Percentiles rank a stretch among this genome's conserved stretches.
Conservation (phyloP, 2,797 vertebrate species). For the Ctenopoma multispine region DNA sequence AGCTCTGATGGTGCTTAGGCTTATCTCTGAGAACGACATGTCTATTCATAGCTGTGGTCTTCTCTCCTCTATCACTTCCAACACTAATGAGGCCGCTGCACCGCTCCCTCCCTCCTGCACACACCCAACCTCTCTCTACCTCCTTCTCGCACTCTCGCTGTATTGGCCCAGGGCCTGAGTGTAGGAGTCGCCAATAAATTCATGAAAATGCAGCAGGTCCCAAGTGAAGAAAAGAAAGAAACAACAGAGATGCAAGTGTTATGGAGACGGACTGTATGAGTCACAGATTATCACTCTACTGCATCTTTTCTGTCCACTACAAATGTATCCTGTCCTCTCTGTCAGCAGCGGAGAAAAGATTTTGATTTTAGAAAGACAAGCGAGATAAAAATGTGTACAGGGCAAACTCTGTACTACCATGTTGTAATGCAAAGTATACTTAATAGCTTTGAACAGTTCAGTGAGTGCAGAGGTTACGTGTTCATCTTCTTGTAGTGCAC, state of each 20-base stretch:
- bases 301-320: conserved; percentile 42
- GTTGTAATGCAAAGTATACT: neutral
- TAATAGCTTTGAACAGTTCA: neutral
- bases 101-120: conserved; percentile 8
- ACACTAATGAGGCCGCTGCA: conserved; percentile 64
- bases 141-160: conserved; percentile 24
- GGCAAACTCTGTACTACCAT: neutral
- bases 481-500: conserved; percentile 10
- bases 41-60: conserved; percentile 72
- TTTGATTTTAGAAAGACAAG: neutral
- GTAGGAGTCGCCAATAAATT: conserved; percentile 52
- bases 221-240: conserved; percentile 16
- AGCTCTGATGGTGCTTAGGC: conserved; percentile 27
- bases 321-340: conserved; percentile 56
- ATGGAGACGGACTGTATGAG: conserved; percentile 61
- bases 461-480: neutral
- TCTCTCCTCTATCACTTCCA: conserved; percentile 64
- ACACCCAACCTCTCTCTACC: conserved; percentile 30
- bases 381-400: neutral
- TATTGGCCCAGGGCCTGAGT: conserved; percentile 35
- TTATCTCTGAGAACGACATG: conserved; percentile 47
- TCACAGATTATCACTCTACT: conserved; percentile 69
- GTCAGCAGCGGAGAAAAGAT: conserved; percentile 14
- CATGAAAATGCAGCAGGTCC: conserved; percentile 63
- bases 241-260: conserved; percentile 32